phyloP scores from a whole-genome alignment of 2,797 vertebrate genomes.

The Percopsis omiscomaycus region DNA sequence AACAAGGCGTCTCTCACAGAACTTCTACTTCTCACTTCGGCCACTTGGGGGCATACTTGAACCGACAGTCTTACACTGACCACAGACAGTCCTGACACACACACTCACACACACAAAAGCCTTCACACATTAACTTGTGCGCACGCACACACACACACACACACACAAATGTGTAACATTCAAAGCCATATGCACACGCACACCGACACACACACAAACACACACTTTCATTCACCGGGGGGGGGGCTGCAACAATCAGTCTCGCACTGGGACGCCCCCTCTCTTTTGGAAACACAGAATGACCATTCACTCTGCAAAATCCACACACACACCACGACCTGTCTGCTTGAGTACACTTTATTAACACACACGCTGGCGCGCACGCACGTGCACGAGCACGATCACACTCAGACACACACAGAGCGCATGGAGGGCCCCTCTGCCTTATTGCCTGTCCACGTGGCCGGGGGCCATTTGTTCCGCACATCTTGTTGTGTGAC shows the following conservation, averaged over 20 bases:
- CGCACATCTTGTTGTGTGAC: constrained; percentile 55
- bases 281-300: constrained; percentile 71
- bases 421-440: constrained; percentile 45
- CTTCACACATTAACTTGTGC: not conserved
- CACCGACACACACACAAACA: constrained; percentile 21
- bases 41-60: constrained; percentile 77
- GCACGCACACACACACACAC: not conserved
- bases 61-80: constrained; percentile 41
- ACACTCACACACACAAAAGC: not conserved
- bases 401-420: constrained; percentile 22
- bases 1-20: not conserved
- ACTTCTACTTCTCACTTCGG: constrained; percentile 54
- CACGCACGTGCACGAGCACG: constrained; percentile 40
- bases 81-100: constrained; percentile 1
- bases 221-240: constrained; percentile 42
- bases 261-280: constrained; percentile 58
- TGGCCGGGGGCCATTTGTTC: constrained; percentile 71
- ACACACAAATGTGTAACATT: not conserved
- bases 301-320: constrained; percentile 71
- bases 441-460: constrained; percentile 64
- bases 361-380: constrained; percentile 52
- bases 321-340: constrained; percentile 70
- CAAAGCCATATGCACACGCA: not conserved
- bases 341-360: constrained; percentile 68
- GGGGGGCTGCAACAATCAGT: constrained; percentile 55